phyloP scores from a whole-genome alignment of 2,888 invertebrate genomes.

The Seira ritae region DNA sequence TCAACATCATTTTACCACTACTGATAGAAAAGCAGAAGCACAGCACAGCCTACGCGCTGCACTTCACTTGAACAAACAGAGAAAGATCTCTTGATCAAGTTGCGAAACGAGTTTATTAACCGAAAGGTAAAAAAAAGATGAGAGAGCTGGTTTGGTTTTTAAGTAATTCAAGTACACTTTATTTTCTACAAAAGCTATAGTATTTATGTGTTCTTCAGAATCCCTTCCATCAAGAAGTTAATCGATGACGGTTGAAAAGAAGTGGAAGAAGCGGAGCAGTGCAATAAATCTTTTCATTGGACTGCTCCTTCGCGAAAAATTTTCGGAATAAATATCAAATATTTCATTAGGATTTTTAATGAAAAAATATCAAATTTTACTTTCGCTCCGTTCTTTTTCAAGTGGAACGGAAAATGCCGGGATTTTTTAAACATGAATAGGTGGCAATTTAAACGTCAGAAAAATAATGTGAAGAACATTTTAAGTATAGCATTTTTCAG shows the following conservation, averaged over 20 bases:
- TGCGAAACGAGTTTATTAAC: constrained; percentile 23
- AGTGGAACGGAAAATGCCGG: not conserved
- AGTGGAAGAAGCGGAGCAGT: not conserved
- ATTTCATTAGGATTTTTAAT: no score
- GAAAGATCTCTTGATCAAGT: constrained; percentile 14
- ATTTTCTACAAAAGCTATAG: not conserved
- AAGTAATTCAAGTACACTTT: not conserved
- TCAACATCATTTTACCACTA: constrained; percentile 6
- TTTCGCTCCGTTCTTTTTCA: not conserved
- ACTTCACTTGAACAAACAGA: constrained; percentile 14
- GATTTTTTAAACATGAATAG: not conserved
- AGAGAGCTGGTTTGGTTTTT: not conserved
- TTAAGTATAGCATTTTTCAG: no score
- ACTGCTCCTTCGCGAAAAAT: not conserved
- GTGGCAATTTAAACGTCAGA: not conserved
- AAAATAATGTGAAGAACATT: not conserved
- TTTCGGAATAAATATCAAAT: no score
- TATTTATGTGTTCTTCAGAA: not conserved
- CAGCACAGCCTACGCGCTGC: not conserved
- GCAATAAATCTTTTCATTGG: constrained; percentile 11
- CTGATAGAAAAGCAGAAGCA: not conserved
- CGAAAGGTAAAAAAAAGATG: not conserved
- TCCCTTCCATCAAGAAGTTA: no score
- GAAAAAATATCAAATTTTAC: no score
- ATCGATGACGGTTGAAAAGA: no score